phyloP scores from a whole-genome alignment of 2,888 invertebrate genomes.

The Gasteruption jaculator region DNA sequence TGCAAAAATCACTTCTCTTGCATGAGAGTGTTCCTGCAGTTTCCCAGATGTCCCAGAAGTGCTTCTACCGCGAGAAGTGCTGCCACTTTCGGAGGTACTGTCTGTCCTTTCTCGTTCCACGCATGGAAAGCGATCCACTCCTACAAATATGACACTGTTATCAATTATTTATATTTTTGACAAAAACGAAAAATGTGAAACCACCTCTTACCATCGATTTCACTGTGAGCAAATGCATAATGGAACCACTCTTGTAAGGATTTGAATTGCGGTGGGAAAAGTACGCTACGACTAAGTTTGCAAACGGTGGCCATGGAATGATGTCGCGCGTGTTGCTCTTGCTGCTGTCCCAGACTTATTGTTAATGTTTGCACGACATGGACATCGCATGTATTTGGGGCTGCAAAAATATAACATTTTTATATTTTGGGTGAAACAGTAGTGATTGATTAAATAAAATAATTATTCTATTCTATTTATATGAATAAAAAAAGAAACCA shows the following conservation, averaged over 20 bases:
- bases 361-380: constrained; percentile 88
- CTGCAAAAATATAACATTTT: constrained; percentile 24
- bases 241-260: constrained; percentile 94
- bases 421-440: constrained; percentile 1
- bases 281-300: constrained; percentile 82
- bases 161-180: neutral
- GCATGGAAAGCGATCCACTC: constrained; percentile 86
- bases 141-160: constrained; percentile 52
- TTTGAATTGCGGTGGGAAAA: constrained; percentile 94
- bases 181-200: constrained; percentile 9
- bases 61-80: constrained; percentile 52
- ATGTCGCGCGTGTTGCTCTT: constrained; percentile 64
- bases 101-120: constrained; percentile 72
- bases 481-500: constrained; percentile 1
- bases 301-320: constrained; percentile 94
- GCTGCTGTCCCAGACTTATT: constrained; percentile 76
- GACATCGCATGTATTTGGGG: constrained; percentile 60
- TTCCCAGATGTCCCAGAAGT: constrained; percentile 56
- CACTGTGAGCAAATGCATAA: constrained; percentile 91
- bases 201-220: constrained; percentile 78
- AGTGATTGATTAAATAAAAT: neutral
- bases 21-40: constrained; percentile 75
- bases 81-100: constrained; percentile 48
- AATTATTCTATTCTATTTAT: neutral
- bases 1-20: constrained; percentile 94